These are phyloP conservation scores for Horisme vitalbata DNA, from an alignment of 2,888 invertebrate species.

Conservation along the genomic window DNA sequence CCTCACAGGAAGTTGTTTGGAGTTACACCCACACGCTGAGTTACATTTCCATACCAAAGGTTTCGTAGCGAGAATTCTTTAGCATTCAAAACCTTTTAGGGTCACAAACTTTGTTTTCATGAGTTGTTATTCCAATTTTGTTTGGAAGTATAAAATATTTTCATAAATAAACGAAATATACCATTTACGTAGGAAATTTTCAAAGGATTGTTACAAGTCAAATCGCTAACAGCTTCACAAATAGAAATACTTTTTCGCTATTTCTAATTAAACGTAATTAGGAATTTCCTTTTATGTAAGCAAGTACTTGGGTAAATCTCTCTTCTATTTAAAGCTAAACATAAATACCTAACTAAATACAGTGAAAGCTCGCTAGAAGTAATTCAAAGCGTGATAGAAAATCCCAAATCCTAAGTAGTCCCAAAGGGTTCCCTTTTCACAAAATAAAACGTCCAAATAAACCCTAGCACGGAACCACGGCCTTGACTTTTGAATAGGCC, in stretches of 20 bases:
- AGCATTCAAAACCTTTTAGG: slow-evolving; percentile 23
- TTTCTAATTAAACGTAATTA: too few relatives aligned
- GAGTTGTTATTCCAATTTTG: slow-evolving; percentile 16
- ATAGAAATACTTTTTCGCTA: too few relatives aligned
- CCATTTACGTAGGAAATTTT: too few relatives aligned
- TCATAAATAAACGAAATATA: slow-evolving; percentile 8
- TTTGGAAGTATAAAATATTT: slow-evolving; percentile 15
- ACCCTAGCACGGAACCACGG: slow-evolving; percentile 1
- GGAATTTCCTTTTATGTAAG: too few relatives aligned
- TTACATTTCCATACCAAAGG: slow-evolving; percentile 24
- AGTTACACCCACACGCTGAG: slow-evolving; percentile 6
- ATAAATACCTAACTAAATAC: too few relatives aligned
- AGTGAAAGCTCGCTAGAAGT: background rate
- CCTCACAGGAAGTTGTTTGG: slow-evolving; percentile 6
- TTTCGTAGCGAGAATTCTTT: slow-evolving; percentile 12
- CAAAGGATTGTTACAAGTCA: too few relatives aligned
- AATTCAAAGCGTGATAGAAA: slow-evolving; percentile 7
- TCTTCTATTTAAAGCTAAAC: too few relatives aligned
- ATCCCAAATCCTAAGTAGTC: slow-evolving; percentile 3
- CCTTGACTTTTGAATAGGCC: slow-evolving; percentile 15
- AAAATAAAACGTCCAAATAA: slow-evolving; percentile 20
- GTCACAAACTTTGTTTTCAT: slow-evolving; percentile 20
- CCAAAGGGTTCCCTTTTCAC: slow-evolving; percentile 6
- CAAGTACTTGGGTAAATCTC: too few relatives aligned
- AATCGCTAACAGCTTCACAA: too few relatives aligned